Percentiles rank a stretch among this genome's conserved stretches.
phyloP scores from a whole-genome alignment of 2,113 vertebrate species.

The Cichladusa arquata region DNA sequence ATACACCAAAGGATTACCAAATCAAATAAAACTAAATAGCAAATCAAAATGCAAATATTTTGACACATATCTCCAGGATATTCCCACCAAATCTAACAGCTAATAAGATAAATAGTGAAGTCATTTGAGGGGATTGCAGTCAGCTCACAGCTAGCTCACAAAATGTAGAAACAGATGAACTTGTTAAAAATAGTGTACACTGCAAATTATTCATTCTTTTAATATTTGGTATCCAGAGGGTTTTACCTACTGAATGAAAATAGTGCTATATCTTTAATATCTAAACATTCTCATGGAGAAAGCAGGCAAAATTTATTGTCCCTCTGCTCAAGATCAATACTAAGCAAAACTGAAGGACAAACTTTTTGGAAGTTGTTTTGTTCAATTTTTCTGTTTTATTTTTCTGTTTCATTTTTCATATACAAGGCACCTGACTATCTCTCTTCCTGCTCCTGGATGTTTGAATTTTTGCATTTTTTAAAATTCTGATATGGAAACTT shows the following conservation, averaged over 20 bases:
- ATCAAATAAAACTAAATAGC: neutral
- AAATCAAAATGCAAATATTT: neutral
- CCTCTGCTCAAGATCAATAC: neutral
- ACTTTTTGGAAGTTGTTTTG: neutral
- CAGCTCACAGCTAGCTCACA: neutral
- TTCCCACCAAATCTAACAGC: neutral
- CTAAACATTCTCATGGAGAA: neutral
- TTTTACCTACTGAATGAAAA: neutral
- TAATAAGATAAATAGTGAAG: neutral
- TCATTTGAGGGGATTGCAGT: neutral
- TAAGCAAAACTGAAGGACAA: neutral
- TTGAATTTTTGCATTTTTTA: neutral
- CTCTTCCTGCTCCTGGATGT: neutral
- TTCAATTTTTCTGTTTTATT: neutral
- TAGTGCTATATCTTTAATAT: neutral
- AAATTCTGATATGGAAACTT: neutral
- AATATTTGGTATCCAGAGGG: neutral
- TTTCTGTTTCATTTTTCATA: neutral
- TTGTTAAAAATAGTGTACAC: neutral
- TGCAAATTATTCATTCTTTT: neutral
- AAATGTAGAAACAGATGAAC: neutral
- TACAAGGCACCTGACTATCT: neutral
- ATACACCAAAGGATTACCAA: neutral
- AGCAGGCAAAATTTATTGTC: neutral
- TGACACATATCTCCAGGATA: rapidly evolving